These are phyloP conservation scores for Tortrix viridana DNA, from an alignment of 2,888 invertebrate genomes.

Conservation along the genomic window DNA sequence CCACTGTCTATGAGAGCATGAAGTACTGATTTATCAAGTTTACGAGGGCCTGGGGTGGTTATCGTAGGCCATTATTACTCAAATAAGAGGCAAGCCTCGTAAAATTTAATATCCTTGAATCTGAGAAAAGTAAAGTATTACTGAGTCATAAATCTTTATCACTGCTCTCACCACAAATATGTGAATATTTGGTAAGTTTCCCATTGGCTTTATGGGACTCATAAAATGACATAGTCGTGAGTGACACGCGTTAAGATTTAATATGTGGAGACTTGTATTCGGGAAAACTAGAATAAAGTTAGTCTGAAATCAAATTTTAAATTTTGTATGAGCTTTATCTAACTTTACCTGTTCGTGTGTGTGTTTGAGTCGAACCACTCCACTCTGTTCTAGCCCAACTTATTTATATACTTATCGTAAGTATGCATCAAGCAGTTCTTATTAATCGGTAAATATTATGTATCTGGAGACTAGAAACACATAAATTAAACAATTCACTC, in stretches of 20 bases:
- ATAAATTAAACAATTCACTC: slow-evolving; percentile 21
- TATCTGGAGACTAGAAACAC: slow-evolving; percentile 5
- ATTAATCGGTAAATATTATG: no score
- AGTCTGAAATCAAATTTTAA: no score
- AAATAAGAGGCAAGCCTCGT: slow-evolving; percentile 73
- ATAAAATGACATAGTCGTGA: slow-evolving; percentile 31
- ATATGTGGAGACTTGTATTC: background rate
- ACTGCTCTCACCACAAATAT: slow-evolving; percentile 61
- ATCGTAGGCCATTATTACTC: slow-evolving; percentile 69
- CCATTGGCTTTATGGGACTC: slow-evolving; percentile 47
- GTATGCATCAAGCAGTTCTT: no score
- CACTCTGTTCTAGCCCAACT: no score
- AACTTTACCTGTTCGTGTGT: no score
- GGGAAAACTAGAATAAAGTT: no score
- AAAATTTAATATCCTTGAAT: slow-evolving; percentile 76
- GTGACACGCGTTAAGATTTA: slow-evolving; percentile 1
- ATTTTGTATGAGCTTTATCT: no score
- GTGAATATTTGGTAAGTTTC: slow-evolving; percentile 74
- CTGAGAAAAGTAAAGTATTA: slow-evolving; percentile 80
- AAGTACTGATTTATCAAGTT: slow-evolving; percentile 56
- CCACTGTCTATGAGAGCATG: slow-evolving; percentile 15
- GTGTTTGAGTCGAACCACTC: no score
- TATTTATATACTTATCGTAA: no score
- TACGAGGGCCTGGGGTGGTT: slow-evolving; percentile 57
- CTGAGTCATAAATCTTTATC: slow-evolving; percentile 79